These are phyloP conservation scores for Stenolophus ochropezus DNA, from an alignment of 2,888 invertebrate genomes.

Conservation along the genomic window DNA sequence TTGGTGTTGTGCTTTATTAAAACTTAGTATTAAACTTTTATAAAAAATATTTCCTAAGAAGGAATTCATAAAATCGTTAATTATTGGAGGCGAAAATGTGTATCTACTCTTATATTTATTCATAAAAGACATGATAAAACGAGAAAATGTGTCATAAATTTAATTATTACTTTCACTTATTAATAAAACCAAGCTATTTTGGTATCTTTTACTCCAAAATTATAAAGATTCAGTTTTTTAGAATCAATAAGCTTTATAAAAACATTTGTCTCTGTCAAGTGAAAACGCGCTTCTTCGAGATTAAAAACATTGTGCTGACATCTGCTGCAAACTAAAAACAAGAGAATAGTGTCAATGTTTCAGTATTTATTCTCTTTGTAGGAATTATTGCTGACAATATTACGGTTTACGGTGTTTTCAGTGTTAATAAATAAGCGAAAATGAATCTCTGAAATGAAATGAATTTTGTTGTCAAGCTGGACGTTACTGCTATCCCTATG, in stretches of 20 bases:
- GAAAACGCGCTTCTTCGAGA: conserved; percentile 11
- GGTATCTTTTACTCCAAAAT: no score
- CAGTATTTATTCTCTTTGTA: not conserved
- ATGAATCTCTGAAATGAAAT: not conserved
- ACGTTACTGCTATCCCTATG: no score
- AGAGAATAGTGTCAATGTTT: not conserved
- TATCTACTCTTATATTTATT: no score
- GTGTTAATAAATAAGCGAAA: not conserved
- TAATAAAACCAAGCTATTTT: no score
- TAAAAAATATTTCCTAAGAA: no score
- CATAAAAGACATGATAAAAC: no score
- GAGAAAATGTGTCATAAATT: no score
- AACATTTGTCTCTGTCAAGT: conserved; percentile 21
- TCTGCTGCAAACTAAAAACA: not conserved
- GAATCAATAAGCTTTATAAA: conserved; percentile 10
- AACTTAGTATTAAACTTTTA: not conserved
- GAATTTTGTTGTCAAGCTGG: no score
- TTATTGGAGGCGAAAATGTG: no score
- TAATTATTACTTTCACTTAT: no score
- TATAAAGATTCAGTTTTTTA: no score
- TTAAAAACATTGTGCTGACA: not conserved
- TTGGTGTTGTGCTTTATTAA: conserved; percentile 17
- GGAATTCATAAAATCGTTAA: no score
- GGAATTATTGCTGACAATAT: conserved; percentile 1
- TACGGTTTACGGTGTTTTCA: not conserved